Evolutionary conservation across 2,888 invertebrate species (phyloP).

Genomic region (Thera obeliscata): DNA sequence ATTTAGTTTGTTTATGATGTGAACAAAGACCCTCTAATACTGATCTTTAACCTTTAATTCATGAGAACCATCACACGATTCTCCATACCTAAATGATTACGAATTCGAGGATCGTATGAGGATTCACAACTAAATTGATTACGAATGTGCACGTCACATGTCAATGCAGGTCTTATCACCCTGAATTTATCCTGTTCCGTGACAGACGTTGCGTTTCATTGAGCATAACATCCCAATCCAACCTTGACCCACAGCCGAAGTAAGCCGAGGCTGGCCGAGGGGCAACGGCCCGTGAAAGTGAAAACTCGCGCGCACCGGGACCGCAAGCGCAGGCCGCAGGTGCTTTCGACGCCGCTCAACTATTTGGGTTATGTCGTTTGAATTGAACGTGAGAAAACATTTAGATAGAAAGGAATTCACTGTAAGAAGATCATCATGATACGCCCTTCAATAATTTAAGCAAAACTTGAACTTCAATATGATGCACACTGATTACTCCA

Average conservation of each 20-base stretch:
- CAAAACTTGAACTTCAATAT: too few species aligned
- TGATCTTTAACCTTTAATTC: conserved; percentile 2
- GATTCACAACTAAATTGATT: background rate
- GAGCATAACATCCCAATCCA: conserved; percentile 42
- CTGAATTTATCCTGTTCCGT: conserved; percentile 17
- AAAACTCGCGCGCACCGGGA: conserved; percentile 59
- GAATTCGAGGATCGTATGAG: background rate
- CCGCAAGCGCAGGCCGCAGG: conserved; percentile 46
- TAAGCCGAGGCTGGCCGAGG: conserved; percentile 61
- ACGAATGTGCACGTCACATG: background rate
- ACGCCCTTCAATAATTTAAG: too few species aligned
- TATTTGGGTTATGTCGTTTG: conserved; percentile 46
- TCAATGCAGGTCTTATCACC: conserved; percentile 15
- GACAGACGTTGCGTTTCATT: conserved; percentile 26
- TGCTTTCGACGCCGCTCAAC: conserved; percentile 50
- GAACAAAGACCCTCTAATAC: background rate
- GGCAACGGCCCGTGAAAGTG: conserved; percentile 72
- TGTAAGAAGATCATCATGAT: background rate
- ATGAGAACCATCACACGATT: background rate
- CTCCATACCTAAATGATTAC: background rate
- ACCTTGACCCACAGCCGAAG: conserved; percentile 65
- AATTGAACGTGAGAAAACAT: conserved; percentile 18
- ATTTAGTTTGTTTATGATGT: background rate
- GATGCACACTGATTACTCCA: too few species aligned
- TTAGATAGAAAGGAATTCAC: background rate